Conservation (phyloP, 2,888 invertebrate genomes). For the Drosophila basisetae region DNA sequence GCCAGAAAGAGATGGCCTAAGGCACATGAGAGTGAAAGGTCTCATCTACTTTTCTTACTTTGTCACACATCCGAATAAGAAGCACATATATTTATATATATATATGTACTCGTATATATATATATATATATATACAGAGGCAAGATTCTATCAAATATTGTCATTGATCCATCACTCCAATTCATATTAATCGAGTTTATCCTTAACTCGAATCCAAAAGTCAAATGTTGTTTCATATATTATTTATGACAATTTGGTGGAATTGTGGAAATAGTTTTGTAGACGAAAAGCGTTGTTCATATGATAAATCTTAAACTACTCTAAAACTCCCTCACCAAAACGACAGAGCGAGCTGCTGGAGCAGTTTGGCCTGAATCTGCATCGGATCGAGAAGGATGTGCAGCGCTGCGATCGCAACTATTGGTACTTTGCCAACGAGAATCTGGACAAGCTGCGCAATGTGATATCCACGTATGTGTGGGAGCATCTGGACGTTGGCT, state of each 20-base stretch:
- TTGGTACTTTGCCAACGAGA: conserved; percentile 95
- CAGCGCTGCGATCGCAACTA: conserved; percentile 97
- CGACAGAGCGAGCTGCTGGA: conserved; percentile 92
- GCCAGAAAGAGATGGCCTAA: background rate
- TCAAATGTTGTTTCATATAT: background rate
- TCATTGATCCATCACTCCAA: background rate
- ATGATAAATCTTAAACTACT: background rate
- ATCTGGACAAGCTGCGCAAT: conserved; percentile 96
- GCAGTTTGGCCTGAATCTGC: conserved; percentile 94
- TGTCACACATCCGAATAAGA: background rate
- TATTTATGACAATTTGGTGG: too few relatives aligned
- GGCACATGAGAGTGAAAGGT: background rate
- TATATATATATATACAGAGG: background rate
- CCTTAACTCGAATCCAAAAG: background rate
- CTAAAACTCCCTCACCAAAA: background rate
- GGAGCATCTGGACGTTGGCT: conserved; percentile 97
- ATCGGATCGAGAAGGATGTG: conserved; percentile 98
- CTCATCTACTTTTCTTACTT: rapidly evolving
- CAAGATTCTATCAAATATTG: background rate
- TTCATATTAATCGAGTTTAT: background rate
- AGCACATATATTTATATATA: background rate
- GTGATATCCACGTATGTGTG: conserved; percentile 97
- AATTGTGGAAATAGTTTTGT: background rate
- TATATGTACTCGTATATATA: too few relatives aligned
- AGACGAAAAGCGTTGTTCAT: background rate